phyloP scores from a whole-genome alignment of 2,797 vertebrate species.

The Odontamblyopus lacepedii region DNA sequence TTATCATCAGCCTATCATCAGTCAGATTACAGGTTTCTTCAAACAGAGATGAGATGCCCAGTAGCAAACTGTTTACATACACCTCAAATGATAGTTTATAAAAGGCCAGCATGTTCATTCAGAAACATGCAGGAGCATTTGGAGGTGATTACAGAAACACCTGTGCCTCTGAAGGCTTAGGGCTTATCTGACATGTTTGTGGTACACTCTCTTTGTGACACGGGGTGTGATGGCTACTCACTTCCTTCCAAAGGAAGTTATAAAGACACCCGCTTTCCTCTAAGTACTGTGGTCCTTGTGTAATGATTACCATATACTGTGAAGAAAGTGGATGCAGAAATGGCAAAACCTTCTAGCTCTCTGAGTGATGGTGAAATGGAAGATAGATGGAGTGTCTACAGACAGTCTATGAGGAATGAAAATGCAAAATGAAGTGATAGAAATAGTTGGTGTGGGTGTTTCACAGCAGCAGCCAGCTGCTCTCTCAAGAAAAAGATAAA shows the following conservation, averaged over 20 bases:
- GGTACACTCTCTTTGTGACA: constrained; percentile 74
- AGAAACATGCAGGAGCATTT: constrained; percentile 45
- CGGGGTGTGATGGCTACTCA: constrained; percentile 81
- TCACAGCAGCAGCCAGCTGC: constrained; percentile 64
- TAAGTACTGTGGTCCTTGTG: constrained; percentile 72
- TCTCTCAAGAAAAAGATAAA: constrained; percentile 62
- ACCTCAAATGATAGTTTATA: constrained; percentile 69
- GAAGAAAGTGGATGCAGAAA: constrained; percentile 29
- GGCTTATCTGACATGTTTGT: constrained; percentile 48
- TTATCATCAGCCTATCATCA: constrained; percentile 46
- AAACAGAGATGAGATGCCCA: constrained; percentile 39
- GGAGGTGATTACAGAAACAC: constrained; percentile 39
- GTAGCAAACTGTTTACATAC: constrained; percentile 28
- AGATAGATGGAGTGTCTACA: constrained; percentile 16
- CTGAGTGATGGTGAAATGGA: constrained; percentile 11
- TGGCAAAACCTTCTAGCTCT: constrained; percentile 4
- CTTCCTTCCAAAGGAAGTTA: constrained; percentile 93
- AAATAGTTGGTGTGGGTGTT: constrained; percentile 52
- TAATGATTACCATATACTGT: constrained; percentile 80
- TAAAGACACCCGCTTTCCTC: constrained; percentile 84
- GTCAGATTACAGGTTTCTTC: constrained; percentile 34
- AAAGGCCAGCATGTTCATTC: constrained; percentile 67
- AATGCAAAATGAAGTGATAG: constrained; percentile 29
- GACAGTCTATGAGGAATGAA: constrained; percentile 15
- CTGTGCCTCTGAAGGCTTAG: constrained; percentile 23